A percentile compares a stretch with the other conserved stretches of the same genome.
Evolutionary conservation across 1,140 invertebrate genomes (phyloP).

Genomic region (Drosophila albomicans): DNA sequence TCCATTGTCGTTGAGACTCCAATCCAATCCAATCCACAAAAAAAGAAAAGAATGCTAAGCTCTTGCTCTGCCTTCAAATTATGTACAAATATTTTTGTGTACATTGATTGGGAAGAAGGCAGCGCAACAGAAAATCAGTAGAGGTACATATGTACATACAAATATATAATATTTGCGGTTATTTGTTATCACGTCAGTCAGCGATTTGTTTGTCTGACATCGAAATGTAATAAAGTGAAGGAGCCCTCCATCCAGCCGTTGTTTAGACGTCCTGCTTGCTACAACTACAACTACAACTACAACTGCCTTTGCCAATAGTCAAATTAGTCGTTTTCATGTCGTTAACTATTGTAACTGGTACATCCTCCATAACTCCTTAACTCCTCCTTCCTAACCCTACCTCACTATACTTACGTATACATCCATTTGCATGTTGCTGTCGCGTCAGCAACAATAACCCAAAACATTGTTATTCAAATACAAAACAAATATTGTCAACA

Average conservation of each 20-base stretch:
- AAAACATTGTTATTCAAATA: conserved; percentile 55
- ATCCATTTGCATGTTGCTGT: conserved; percentile 48
- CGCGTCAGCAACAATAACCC: conserved; percentile 52
- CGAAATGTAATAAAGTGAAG: conserved; percentile 11
- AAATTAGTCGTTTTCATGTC: conserved; percentile 79
- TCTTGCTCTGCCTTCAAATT: conserved; percentile 50
- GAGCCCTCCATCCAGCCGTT: background rate
- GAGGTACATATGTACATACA: no score
- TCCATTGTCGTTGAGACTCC: conserved; percentile 45
- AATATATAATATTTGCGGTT: conserved; percentile 55
- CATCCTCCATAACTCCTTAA: conserved; percentile 44
- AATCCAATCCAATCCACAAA: background rate
- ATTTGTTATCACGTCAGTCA: conserved; percentile 80
- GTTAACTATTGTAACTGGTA: conserved; percentile 81
- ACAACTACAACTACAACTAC: no score
- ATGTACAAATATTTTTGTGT: conserved; percentile 62
- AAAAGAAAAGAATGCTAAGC: background rate
- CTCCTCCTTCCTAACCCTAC: background rate
- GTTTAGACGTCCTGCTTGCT: no score
- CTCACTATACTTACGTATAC: background rate
- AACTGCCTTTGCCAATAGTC: conserved; percentile 53
- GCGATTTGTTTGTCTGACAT: conserved; percentile 59
- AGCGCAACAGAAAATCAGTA: conserved; percentile 13
- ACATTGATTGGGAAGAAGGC: conserved; percentile 67
- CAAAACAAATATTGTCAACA: conserved; percentile 55